Percentiles rank a stretch among this genome's conserved stretches.
These are phyloP conservation scores for Eubucco bourcierii DNA, from an alignment of 2,113 vertebrate species.

Conservation along the genomic window DNA sequence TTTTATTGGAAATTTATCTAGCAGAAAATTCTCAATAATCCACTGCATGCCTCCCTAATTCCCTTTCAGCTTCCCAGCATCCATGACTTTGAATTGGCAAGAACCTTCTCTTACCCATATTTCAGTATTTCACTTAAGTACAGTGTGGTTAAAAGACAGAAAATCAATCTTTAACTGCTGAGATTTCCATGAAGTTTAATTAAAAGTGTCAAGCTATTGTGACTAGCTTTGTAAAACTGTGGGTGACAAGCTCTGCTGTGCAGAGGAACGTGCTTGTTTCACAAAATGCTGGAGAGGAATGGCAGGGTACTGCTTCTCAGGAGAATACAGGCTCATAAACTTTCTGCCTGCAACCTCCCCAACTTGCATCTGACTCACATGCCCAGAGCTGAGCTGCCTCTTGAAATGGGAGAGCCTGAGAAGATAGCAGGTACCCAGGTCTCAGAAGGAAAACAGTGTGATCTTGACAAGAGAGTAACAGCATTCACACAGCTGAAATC, in stretches of 20 bases:
- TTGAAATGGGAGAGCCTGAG: background rate
- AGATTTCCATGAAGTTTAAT: conserved; percentile 41
- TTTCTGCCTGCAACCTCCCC: background rate
- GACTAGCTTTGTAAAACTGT: conserved; percentile 41
- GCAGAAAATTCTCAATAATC: background rate
- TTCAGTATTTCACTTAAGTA: background rate
- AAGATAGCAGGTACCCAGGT: background rate
- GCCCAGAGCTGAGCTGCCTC: background rate
- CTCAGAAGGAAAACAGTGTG: background rate
- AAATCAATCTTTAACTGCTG: background rate
- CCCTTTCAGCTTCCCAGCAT: background rate
- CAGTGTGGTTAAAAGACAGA: background rate
- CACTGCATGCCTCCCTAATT: background rate
- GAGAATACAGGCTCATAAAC: background rate
- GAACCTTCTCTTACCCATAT: background rate
- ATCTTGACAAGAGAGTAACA: background rate
- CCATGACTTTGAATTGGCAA: background rate
- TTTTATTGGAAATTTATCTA: background rate
- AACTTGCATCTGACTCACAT: accelerated
- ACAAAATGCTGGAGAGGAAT: background rate
- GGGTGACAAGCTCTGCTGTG: background rate
- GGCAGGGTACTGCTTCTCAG: background rate
- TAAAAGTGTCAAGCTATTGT: conserved; percentile 24
- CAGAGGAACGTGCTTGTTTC: background rate
- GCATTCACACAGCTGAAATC: background rate